Percentiles rank a stretch among this genome's conserved stretches.
phyloP scores from a whole-genome alignment of 37 sponge, comb jelly and placozoan genomes.

The Tethya wilhelma region DNA sequence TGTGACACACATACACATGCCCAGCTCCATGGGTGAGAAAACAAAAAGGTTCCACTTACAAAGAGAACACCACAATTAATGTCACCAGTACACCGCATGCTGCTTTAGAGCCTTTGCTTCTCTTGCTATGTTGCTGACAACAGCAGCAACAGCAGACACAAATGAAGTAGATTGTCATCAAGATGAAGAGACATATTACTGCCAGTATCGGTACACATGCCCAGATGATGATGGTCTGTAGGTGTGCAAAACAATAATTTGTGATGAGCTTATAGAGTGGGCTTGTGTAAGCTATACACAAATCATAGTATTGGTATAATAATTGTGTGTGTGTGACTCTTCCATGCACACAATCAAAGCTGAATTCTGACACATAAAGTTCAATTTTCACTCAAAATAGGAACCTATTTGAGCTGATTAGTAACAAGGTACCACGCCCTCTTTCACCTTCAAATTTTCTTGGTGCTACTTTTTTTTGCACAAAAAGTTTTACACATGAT shows the following conservation, averaged over 20 bases:
- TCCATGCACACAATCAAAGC: too few relatives aligned
- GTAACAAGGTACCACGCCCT: too few relatives aligned
- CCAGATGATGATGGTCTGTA: constrained; percentile 72
- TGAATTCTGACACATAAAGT: too few relatives aligned
- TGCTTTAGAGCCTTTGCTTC: constrained; percentile 17
- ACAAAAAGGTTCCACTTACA: too few relatives aligned
- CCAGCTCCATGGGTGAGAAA: too few relatives aligned
- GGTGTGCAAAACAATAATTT: not conserved
- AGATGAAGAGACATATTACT: constrained; percentile 53
- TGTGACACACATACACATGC: too few relatives aligned
- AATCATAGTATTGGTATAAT: not conserved
- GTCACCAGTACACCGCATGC: constrained; percentile 19
- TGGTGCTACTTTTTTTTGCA: not conserved
- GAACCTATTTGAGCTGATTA: too few relatives aligned
- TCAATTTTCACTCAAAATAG: too few relatives aligned
- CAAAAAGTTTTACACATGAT: too few relatives aligned
- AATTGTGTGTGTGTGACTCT: too few relatives aligned
- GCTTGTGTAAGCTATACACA: too few relatives aligned
- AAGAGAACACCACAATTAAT: constrained; percentile 23
- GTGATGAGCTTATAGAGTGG: not conserved
- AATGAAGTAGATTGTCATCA: constrained; percentile 65
- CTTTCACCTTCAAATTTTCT: too few relatives aligned
- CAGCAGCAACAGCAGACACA: constrained; percentile 70
- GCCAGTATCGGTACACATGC: constrained; percentile 68
- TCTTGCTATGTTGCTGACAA: constrained; percentile 10